Evolutionary conservation across 2,888 invertebrate species (phyloP).

Genomic region (Leuctra nigra): DNA sequence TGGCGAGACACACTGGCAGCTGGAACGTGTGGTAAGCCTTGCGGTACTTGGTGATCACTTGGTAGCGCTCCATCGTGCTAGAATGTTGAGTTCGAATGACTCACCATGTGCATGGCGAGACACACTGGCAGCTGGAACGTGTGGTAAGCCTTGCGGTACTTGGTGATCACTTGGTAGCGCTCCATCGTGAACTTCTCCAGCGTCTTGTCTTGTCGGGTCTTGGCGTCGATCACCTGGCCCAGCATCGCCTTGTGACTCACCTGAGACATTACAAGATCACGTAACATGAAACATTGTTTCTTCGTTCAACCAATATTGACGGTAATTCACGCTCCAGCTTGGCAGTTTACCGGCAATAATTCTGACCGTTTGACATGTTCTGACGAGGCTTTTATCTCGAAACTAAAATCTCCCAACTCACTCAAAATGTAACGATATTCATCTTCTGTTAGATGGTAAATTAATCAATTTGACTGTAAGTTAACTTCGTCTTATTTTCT

Average conservation of each 20-base stretch:
- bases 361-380: too few species aligned
- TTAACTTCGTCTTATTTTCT: too few species aligned
- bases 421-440: too few species aligned
- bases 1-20: conserved; percentile 48
- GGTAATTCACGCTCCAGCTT: too few species aligned
- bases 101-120: conserved; percentile 46
- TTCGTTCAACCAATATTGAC: too few species aligned
- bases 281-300: not conserved
- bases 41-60: conserved; percentile 47
- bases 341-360: too few species aligned
- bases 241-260: conserved; percentile 29
- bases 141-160: conserved; percentile 51
- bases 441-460: too few species aligned
- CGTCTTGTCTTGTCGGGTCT: conserved; percentile 26
- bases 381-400: too few species aligned
- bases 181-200: conserved; percentile 39
- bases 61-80: conserved; percentile 44
- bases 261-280: too few species aligned
- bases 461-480: too few species aligned
- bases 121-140: conserved; percentile 51
- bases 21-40: conserved; percentile 52
- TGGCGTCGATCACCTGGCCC: conserved; percentile 29
- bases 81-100: too few species aligned
- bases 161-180: conserved; percentile 45
- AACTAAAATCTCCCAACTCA: too few species aligned